Evolutionary conservation across 2,888 invertebrate species (phyloP), one percentile per base, ranked within the genome.

Genomic region (Cephus runcator): DNA sequence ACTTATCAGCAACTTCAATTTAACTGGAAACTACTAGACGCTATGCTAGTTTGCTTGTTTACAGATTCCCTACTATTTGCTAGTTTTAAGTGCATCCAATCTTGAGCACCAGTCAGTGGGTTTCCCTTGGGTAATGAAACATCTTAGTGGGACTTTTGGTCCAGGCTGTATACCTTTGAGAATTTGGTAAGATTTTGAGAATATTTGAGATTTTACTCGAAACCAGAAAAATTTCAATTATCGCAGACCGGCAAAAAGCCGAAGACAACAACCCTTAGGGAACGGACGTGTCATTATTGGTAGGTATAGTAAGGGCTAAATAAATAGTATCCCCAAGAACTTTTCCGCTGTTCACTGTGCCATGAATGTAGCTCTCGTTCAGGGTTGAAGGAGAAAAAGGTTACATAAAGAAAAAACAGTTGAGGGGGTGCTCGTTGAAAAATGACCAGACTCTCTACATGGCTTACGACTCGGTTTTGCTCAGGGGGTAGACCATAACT

Each of bases 1-100:
- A 56, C n/a, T 40, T 68, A 69, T 12, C 68, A 75, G 69, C 75
- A 69, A 75, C 78, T 83, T 82, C 83, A 82, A 83, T 82, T 83
- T 79, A 83, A 82, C 83, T 83, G 78, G 77, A 77, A 77, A 83
- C 78, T 80, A 78, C 78, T 76, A 73, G 73, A 79, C 73, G 75
- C 69, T 76, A 73, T 77, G 77, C 81, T 78, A 80, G 80, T 79
- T 80, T 73, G 78, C 79, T 81, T 82, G 80, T 82, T 80, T 79
- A 79, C 81, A 78, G 79, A 79, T 81, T 82, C 77, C 79, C 77
- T n/a, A 69, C 76, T 78, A 73, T 36, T 80, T 76, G 82, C 69
- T 79, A 73, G 79, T 80, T 81, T 81, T 77, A 80, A 77, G 81
- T 69, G 69, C 78, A 56, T 31, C 69, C 30, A 4, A 6, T 74